phyloP scores from a whole-genome alignment of 2,113 vertebrate genomes.

The Micronycteris hirsuta region DNA sequence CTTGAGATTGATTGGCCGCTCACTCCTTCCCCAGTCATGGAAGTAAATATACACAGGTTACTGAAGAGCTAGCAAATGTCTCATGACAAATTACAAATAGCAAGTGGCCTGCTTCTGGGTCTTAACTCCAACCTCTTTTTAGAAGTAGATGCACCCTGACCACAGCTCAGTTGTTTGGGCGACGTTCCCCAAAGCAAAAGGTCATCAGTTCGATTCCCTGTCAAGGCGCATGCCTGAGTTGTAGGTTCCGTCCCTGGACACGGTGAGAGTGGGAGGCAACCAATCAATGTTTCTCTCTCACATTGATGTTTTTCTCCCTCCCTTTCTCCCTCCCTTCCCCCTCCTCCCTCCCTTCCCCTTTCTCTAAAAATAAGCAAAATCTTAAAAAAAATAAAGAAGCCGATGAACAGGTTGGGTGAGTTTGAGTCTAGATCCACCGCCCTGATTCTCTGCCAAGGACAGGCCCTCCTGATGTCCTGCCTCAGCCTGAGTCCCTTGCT shows the following conservation, averaged over 20 bases:
- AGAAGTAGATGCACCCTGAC: no score
- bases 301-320: no score
- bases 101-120: neutral
- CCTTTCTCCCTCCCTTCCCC: no score
- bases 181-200: no score
- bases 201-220: no score
- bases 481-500: neutral
- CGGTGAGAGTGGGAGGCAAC: no score
- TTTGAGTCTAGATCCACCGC: neutral
- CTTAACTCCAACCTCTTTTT: neutral
- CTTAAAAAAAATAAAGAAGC: neutral
- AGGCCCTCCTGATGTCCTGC: neutral
- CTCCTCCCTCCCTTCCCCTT: no score
- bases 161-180: no score
- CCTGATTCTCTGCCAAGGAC: neutral
- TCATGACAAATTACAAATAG: neutral
- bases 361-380: no score
- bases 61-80: neutral
- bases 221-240: no score
- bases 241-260: no score
- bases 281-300: no score
- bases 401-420: neutral
- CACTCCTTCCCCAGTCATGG: neutral
- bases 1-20: neutral
- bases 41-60: neutral